Conservation (phyloP, 2,113 vertebrate species). For the Phrynosoma platyrhinos region DNA sequence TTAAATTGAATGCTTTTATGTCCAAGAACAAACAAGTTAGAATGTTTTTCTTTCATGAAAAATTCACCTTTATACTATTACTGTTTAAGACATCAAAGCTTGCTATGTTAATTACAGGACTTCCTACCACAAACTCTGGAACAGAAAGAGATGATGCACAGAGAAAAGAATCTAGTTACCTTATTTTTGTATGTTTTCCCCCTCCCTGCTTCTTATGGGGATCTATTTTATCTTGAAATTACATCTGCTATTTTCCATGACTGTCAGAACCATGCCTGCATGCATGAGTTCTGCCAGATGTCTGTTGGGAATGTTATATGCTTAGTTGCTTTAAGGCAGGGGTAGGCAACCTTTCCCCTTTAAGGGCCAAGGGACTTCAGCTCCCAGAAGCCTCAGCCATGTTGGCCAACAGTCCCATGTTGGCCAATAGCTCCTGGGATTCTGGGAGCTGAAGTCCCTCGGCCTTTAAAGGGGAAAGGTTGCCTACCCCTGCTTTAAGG, state of each 20-base stretch:
- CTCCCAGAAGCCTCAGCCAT: too few species aligned
- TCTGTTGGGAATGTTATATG: too few species aligned
- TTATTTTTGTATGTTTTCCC: conserved; percentile 57
- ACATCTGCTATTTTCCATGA: conserved; percentile 68
- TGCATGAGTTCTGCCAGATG: too few species aligned
- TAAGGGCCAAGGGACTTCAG: too few species aligned
- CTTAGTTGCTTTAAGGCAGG: too few species aligned
- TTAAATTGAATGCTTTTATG: conserved; percentile 63
- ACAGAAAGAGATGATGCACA: conserved; percentile 62
- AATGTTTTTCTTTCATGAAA: conserved; percentile 61
- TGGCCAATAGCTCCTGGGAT: too few species aligned
- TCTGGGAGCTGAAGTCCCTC: too few species aligned
- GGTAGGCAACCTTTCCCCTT: too few species aligned
- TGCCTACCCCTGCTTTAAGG: too few species aligned
- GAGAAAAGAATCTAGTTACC: conserved; percentile 69
- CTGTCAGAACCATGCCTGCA: too few species aligned
- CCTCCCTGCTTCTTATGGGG: conserved; percentile 28
- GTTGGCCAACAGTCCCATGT: too few species aligned
- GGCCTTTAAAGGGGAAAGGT: too few species aligned
- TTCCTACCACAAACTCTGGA: conserved; percentile 63
- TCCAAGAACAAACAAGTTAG: conserved; percentile 67
- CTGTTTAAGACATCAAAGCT: conserved; percentile 74
- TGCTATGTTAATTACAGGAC: conserved; percentile 69
- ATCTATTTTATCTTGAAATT: conserved; percentile 68
- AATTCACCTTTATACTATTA: conserved; percentile 57